Conservation (phyloP, 2,888 invertebrate species). For the Thelaira solivaga region DNA sequence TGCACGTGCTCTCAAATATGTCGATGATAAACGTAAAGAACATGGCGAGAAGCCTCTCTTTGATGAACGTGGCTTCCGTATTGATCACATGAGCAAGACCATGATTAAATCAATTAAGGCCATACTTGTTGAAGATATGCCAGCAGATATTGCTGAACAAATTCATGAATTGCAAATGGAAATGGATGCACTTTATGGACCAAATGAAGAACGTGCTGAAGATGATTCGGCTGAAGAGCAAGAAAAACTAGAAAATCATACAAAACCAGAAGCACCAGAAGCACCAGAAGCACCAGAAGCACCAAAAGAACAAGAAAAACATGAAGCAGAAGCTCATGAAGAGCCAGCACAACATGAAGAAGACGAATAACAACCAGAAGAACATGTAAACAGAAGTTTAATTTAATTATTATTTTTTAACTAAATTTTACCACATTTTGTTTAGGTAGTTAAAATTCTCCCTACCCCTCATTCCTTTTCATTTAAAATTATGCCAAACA, state of each 20-base stretch:
- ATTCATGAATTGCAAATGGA: slow-evolving; percentile 69
- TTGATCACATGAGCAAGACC: slow-evolving; percentile 71
- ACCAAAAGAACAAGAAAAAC: too few species aligned
- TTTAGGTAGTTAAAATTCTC: too few species aligned
- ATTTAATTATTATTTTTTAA: too few species aligned
- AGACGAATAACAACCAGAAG: too few species aligned
- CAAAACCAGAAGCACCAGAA: too few species aligned
- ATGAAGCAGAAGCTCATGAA: too few species aligned
- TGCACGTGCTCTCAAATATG: slow-evolving; percentile 84
- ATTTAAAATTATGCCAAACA: too few species aligned
- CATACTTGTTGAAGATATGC: slow-evolving; percentile 67
- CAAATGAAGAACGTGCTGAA: slow-evolving; percentile 41
- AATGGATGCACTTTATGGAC: slow-evolving; percentile 65
- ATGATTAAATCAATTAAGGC: slow-evolving; percentile 70
- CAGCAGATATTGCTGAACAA: slow-evolving; percentile 68
- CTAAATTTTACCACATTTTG: too few species aligned
- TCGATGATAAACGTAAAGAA: slow-evolving; percentile 78
- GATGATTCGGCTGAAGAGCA: neutral
- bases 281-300: too few species aligned
- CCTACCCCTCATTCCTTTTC: too few species aligned
- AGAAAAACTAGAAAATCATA: neutral
- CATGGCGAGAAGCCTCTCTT: slow-evolving; percentile 71
- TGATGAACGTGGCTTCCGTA: slow-evolving; percentile 74
- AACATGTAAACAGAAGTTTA: too few species aligned
- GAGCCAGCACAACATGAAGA: too few species aligned